A percentile compares a stretch with the other conserved stretches of the same genome.
Evolutionary conservation across 2,888 invertebrate species (phyloP).

Genomic region (Cryptocheilus praepositus): DNA sequence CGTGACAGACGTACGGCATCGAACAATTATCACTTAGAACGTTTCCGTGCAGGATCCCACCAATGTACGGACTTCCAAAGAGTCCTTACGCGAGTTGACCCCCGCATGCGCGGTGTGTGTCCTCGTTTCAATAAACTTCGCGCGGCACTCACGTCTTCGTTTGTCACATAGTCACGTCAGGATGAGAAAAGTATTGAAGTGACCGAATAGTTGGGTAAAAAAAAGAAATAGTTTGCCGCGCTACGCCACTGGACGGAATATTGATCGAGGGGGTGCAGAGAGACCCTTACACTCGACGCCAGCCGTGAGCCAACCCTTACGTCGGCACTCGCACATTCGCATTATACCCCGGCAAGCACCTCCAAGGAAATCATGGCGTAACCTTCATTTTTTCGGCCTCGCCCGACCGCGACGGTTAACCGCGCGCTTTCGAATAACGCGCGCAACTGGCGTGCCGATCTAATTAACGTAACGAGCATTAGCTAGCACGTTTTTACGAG

Average conservation of each 20-base stretch:
- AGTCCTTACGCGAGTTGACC: no score
- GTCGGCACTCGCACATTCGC: conserved; percentile 52
- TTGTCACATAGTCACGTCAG: not conserved
- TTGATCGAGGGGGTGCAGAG: conserved; percentile 66
- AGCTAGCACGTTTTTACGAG: no score
- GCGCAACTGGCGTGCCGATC: no score
- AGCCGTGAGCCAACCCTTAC: conserved; percentile 56
- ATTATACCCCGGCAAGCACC: conserved; percentile 37
- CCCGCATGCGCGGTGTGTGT: no score
- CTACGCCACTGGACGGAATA: conserved; percentile 68
- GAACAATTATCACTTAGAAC: no score
- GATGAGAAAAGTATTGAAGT: not conserved
- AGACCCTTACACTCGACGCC: conserved; percentile 59
- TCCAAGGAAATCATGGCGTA: conserved; percentile 32
- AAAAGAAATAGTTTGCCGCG: conserved; percentile 61
- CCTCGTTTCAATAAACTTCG: no score
- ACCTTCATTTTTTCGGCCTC: conserved; percentile 37
- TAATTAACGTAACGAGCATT: no score
- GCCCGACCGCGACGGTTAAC: no score
- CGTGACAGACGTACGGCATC: no score
- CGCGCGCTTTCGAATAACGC: no score
- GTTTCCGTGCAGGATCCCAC: no score
- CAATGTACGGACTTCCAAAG: no score
- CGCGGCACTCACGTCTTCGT: not conserved
- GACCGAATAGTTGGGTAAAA: not conserved